Conservation (phyloP, 2,797 vertebrate genomes). For the Oreortyx pictus region DNA sequence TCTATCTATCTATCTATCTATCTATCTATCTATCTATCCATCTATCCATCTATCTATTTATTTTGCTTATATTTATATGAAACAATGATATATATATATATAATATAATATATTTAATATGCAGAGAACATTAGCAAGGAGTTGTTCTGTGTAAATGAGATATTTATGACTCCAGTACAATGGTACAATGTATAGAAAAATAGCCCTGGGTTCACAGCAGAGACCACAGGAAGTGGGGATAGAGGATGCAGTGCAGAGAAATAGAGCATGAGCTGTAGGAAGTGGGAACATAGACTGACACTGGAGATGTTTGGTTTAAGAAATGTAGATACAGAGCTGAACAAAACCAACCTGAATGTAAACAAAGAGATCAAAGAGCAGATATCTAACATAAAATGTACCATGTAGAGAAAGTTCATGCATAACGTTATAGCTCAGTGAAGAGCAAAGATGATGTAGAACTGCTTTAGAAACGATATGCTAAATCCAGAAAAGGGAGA, state of each 20-base stretch:
- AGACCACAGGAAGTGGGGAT: neutral
- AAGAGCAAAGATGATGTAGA: neutral
- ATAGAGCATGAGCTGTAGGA: neutral
- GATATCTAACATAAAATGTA: neutral
- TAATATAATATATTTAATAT: neutral
- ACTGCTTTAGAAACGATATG: neutral
- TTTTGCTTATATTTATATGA: neutral
- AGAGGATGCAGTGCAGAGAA: fast-evolving
- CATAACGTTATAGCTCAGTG: fast-evolving
- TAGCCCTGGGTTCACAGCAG: neutral
- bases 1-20: too few relatives aligned
- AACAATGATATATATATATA: neutral
- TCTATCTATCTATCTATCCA: too few relatives aligned
- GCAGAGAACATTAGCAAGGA: neutral
- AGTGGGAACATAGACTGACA: neutral
- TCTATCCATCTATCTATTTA: too few relatives aligned
- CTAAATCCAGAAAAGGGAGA: neutral
- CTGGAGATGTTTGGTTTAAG: neutral
- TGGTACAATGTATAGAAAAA: neutral
- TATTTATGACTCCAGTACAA: neutral
- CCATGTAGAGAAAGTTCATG: neutral
- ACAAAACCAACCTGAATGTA: neutral
- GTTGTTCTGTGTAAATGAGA: neutral
- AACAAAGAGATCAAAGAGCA: neutral
- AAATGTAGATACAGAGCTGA: neutral